Evolutionary conservation across 2,888 invertebrate genomes (phyloP), one percentile per base, ranked within the genome.

Genomic region (Xestoiulus laeticollis): DNA sequence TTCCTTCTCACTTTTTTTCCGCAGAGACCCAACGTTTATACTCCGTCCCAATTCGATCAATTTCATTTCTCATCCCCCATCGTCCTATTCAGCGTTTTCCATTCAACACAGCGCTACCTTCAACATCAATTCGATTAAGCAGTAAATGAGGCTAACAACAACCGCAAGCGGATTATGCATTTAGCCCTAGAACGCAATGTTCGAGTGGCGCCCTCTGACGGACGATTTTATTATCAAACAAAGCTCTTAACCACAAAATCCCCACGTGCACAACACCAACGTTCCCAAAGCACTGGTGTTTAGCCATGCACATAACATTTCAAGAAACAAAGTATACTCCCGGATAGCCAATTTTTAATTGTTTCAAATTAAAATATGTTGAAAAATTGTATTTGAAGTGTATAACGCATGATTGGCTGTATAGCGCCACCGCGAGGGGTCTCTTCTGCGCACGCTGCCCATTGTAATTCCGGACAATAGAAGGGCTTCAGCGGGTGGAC

Each of bases 91-190:
- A 48, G 48, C 48, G 2, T 48, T 48, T 48, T 12, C 48, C n/a
- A 59, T 59, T 59, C 59, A 59, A 59, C 22, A 22, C 22, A 22
- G 59, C 59, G 6, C 59, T 59, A 22, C 59, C 59, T 59, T 59
- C 59, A 59, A 59, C 59, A 59, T 59, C 59, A 59, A 59, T 59
- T 59, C 59, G 59, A 59, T 59, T 59, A 59, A 59, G 59, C 59
- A 22, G 59, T 59, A 59, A 59, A 59, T 59, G 59, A 59, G 59
- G 59, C 59, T 59, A 59, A 59, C 59, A 59, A 59, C 59, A 59
- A 59, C 59, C 59, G 59, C 59, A 59, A 59, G 59, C 59, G 59
- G 59, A 59, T 59, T 59, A 59, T 22, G 59, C 59, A 22, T 59
- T 59, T 59, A 59, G 59, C 22, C 59, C 19, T 2, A n/a, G 59